phyloP scores from a whole-genome alignment of 2,888 invertebrate species.

The Selenia dentaria region DNA sequence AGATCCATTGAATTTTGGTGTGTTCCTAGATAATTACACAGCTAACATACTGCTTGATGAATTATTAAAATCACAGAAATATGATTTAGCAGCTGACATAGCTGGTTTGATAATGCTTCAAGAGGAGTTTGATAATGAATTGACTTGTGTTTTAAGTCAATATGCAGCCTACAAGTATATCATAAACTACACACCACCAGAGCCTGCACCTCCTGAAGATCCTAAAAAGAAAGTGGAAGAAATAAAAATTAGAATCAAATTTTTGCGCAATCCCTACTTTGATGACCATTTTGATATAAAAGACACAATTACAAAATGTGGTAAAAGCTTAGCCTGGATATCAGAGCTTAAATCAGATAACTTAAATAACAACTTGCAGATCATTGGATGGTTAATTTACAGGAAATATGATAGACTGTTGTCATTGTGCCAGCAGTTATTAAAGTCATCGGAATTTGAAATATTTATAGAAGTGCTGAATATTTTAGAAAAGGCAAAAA shows the following conservation, averaged over 20 bases:
- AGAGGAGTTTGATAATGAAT: conserved; percentile 91
- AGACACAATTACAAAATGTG: conserved; percentile 88
- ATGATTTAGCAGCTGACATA: conserved; percentile 89
- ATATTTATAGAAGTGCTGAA: conserved; percentile 59
- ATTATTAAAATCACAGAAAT: conserved; percentile 88
- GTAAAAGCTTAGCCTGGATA: conserved; percentile 91
- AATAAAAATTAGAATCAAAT: conserved; percentile 90
- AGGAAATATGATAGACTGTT: conserved; percentile 86
- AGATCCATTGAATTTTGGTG: conserved; percentile 93
- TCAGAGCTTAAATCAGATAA: conserved; percentile 76
- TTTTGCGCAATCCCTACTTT: conserved; percentile 91
- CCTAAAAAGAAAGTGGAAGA: conserved; percentile 81
- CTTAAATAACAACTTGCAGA: conserved; percentile 81
- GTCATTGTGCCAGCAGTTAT: conserved; percentile 47
- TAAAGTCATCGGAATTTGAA: conserved; percentile 50
- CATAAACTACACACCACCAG: conserved; percentile 49
- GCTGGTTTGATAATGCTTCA: conserved; percentile 94
- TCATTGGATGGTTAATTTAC: conserved; percentile 88
- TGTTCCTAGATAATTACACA: conserved; percentile 93
- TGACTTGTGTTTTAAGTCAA: conserved; percentile 88
- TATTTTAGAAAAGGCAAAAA: conserved; percentile 50
- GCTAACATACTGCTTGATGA: conserved; percentile 92
- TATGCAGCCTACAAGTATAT: conserved; percentile 91
- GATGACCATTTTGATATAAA: conserved; percentile 96
- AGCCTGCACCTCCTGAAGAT: conserved; percentile 39